Base-by-base conservation (phyloP, 1,140 invertebrate species). In the Nymphalis io region DNA sequence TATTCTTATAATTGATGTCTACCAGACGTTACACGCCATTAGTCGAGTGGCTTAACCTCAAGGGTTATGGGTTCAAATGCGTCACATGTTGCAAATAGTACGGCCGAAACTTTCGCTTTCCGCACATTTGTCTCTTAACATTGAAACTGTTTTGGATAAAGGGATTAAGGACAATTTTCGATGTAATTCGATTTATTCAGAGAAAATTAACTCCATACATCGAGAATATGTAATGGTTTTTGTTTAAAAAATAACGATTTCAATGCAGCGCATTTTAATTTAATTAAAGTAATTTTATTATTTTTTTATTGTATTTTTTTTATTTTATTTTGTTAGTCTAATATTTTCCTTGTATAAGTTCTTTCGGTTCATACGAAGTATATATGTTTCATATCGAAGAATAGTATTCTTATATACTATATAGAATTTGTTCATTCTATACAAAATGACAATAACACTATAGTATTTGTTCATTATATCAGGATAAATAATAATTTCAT, bases 1-100 rank as follows among this genome's bases (percentile, higher is more conserved):
- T 53, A 53, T 12, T 11, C 11, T 63, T 53, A 68, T 68, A 67
- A 74, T 60, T 74, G 27, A 70, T 74, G 59, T 68, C 27, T 58
- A 12, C 57, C 57, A 55, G 60, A 65, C 68, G 63, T 67, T 39
- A 58, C 48, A 42, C 40, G 57, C 66, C 61, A 69, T 75, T 72
- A 72, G 70, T 61, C 48, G 61, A 72, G 70, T 68, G 61, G 66
- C 48, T 16, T 60, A 68, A 71, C 66, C 74, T 67, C 70, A 70
- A 60, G 74, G 70, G 74, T 70, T 58, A 42, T 42, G 66, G 62
- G 64, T 70, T 74, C 65, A 27, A 66, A 71, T 20, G 70, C 67
- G 74, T 67, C 74, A 75, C 63, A 67, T 75, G 74, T 70, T 60
- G 38, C 53, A 64, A 75, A 75, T 75, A 66, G 74, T 72, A 51